Conservation (phyloP, 1,140 invertebrate genomes). For the Brachionus paranguensis region DNA sequence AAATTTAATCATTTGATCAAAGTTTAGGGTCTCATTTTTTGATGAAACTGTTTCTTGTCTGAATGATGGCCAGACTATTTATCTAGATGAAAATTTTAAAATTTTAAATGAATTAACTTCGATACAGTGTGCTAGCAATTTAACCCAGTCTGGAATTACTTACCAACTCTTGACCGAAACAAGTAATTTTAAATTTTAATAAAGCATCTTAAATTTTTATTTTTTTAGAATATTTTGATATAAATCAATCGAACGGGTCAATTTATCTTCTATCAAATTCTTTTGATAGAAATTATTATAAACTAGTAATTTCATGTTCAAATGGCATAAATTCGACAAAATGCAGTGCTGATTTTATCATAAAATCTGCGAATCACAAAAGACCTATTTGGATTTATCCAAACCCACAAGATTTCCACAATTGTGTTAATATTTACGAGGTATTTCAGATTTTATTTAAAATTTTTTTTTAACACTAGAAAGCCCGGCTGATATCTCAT, state of each 20-base stretch:
- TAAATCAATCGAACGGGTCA: neutral
- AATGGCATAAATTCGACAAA: neutral
- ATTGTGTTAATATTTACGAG: neutral
- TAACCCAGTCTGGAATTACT: neutral
- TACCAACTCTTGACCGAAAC: neutral
- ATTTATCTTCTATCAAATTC: neutral
- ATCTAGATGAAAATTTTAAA: neutral
- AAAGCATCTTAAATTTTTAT: neutral
- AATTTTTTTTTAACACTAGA: too few relatives aligned
- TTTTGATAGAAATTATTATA: neutral
- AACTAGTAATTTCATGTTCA: neutral
- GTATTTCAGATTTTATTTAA: neutral
- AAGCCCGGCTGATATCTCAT: too few relatives aligned
- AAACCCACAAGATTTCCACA: neutral
- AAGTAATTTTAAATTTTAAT: neutral
- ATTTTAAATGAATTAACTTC: neutral
- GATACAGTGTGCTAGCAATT: neutral
- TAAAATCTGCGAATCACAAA: neutral
- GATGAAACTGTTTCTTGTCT: neutral
- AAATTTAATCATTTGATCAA: neutral
- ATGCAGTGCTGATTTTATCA: neutral
- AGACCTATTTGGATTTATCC: constrained; percentile 17
- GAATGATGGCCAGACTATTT: constrained; percentile 8
- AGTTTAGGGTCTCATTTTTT: neutral
- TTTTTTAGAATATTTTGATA: neutral